phyloP scores from a whole-genome alignment of 2,797 vertebrate genomes.

The Galaxias olidus region DNA sequence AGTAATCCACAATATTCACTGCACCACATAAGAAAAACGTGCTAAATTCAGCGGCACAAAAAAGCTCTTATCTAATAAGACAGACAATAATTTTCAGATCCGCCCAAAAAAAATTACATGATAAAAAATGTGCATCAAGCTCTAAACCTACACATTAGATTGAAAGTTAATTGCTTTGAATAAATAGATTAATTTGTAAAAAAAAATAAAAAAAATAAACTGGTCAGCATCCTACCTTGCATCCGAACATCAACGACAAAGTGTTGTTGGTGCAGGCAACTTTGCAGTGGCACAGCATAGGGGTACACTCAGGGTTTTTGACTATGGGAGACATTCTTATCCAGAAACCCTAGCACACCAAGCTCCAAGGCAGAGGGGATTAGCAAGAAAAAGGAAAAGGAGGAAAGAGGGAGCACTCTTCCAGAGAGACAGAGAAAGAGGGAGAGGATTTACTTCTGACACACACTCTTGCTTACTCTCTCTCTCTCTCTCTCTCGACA shows the following conservation, averaged over 20 bases:
- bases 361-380: conserved; percentile 10
- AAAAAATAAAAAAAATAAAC: conserved; percentile 17
- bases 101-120: too few species aligned
- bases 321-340: conserved; percentile 90
- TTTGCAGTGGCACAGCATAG: conserved; percentile 97
- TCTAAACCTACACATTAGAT: too few species aligned
- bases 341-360: conserved; percentile 15
- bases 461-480: not conserved
- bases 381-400: conserved; percentile 50
- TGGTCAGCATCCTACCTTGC: conserved; percentile 85
- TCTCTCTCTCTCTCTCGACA: not conserved
- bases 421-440: conserved; percentile 54
- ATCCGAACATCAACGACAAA: conserved; percentile 96
- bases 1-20: too few species aligned
- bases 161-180: too few species aligned
- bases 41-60: not conserved
- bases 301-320: conserved; percentile 85
- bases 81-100: too few species aligned
- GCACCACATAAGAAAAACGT: not conserved
- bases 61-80: too few species aligned
- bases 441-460: not conserved
- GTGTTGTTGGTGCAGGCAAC: conserved; percentile 94
- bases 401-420: conserved; percentile 68
- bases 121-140: too few species aligned
- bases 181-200: not conserved